phyloP scores from a whole-genome alignment of 2,797 vertebrate species.

The Falco peregrinus region DNA sequence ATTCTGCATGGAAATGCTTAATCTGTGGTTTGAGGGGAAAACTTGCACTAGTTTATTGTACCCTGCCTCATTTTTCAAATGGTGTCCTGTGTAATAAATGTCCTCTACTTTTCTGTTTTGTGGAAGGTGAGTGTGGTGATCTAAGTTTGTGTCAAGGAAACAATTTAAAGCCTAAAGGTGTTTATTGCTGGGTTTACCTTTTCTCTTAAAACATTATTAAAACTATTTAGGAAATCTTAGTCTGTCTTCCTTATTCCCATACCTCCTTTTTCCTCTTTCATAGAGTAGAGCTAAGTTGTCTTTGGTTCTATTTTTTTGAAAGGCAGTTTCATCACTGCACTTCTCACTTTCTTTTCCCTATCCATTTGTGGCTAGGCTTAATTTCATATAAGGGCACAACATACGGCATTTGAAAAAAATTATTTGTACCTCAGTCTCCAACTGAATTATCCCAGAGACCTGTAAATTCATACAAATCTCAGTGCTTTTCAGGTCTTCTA shows the following conservation, averaged over 20 bases:
- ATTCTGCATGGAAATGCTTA: not conserved
- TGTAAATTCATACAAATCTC: slow-evolving; percentile 13
- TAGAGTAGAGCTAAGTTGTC: not conserved
- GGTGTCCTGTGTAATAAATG: not conserved
- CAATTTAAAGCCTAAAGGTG: not conserved
- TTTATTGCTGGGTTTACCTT: not conserved
- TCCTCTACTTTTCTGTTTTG: not conserved
- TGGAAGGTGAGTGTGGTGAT: not conserved
- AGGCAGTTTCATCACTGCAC: not conserved
- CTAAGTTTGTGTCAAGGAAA: not conserved
- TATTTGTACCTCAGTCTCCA: not conserved
- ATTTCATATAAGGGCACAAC: not conserved
- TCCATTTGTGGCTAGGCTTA: not conserved
- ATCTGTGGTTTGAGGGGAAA: not conserved
- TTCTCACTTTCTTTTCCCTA: not conserved
- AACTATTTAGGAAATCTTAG: not conserved
- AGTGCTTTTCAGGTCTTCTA: slow-evolving; percentile 42
- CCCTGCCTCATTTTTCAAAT: not conserved
- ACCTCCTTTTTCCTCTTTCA: not conserved
- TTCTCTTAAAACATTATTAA: not conserved
- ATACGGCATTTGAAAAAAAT: not conserved
- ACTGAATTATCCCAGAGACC: not conserved
- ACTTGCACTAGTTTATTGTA: not conserved
- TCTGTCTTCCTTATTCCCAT: not conserved
- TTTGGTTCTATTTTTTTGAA: not conserved